These are phyloP conservation scores for Drosophila sechellia DNA, from an alignment of 1,140 invertebrate genomes.

Conservation along the genomic window DNA sequence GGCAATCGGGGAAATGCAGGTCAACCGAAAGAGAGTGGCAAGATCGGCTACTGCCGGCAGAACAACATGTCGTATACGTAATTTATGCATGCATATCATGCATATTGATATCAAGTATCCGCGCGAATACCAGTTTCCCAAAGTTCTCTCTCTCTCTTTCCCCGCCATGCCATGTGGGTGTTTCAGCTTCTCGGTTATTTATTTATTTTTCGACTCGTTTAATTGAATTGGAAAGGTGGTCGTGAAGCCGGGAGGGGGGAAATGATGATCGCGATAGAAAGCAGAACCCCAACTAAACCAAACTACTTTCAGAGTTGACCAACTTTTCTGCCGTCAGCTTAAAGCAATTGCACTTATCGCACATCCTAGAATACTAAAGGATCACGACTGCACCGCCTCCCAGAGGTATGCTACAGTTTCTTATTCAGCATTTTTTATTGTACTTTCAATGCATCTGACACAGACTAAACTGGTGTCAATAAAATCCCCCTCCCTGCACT, in stretches of 20 bases:
- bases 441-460: neutral
- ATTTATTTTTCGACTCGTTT: slow-evolving; percentile 42
- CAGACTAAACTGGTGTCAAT: too few relatives aligned
- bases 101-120: slow-evolving; percentile 65
- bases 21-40: slow-evolving; percentile 39
- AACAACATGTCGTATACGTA: slow-evolving; percentile 72
- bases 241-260: slow-evolving; percentile 5
- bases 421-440: too few relatives aligned
- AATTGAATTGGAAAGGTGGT: slow-evolving; percentile 79
- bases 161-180: slow-evolving; percentile 13
- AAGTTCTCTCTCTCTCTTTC: slow-evolving; percentile 15
- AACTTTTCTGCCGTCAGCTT: slow-evolving; percentile 53
- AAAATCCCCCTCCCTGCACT: too few relatives aligned
- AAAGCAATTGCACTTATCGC: neutral
- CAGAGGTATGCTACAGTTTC: slow-evolving; percentile 10
- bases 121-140: slow-evolving; percentile 51
- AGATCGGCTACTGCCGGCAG: slow-evolving; percentile 29
- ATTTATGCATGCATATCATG: slow-evolving; percentile 76
- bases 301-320: slow-evolving; percentile 80
- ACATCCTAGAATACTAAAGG: slow-evolving; percentile 6
- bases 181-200: slow-evolving; percentile 31
- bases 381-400: slow-evolving; percentile 5
- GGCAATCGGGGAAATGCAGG: slow-evolving; percentile 47
- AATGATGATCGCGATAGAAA: slow-evolving; percentile 43
- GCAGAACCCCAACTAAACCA: slow-evolving; percentile 69